These are phyloP conservation scores for Luffia ferchaultella DNA, from an alignment of 2,888 invertebrate genomes.

Conservation along the genomic window DNA sequence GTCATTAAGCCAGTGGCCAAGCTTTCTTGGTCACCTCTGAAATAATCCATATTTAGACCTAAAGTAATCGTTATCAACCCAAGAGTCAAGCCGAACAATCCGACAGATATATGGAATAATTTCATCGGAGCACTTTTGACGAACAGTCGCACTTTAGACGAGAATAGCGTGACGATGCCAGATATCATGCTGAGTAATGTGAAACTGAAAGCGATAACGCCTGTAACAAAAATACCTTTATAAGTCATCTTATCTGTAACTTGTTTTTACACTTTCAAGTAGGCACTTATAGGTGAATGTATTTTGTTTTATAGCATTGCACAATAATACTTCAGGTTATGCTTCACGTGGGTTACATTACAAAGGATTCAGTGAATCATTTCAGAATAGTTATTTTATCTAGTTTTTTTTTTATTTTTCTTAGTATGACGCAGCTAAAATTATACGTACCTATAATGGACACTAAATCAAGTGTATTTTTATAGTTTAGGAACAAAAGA, in stretches of 20 bases:
- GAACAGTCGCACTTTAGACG: conserved; percentile 50
- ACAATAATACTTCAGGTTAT: no score
- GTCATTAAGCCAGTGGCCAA: conserved; percentile 40
- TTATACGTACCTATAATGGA: no score
- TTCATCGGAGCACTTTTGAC: conserved; percentile 55
- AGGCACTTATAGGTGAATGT: no score
- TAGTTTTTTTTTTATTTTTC: no score
- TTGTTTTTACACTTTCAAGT: no score
- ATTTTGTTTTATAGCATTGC: no score
- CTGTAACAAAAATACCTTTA: conserved; percentile 28
- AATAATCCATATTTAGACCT: conserved; percentile 50
- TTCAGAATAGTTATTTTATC: no score
- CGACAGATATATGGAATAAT: conserved; percentile 59
- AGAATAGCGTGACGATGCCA: conserved; percentile 58
- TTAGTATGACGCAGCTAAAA: no score
- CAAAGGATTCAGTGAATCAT: no score
- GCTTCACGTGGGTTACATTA: no score
- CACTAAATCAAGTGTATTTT: no score
- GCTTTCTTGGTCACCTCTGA: conserved; percentile 28
- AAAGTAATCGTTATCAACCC: conserved; percentile 54
- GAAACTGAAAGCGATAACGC: conserved; percentile 57
- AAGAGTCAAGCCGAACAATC: conserved; percentile 51
- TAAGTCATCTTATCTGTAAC: neutral
- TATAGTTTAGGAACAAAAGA: no score
- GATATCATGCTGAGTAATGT: conserved; percentile 46